Base-by-base conservation (phyloP, 2,113 vertebrate genomes). In the Mustela nigripes region DNA sequence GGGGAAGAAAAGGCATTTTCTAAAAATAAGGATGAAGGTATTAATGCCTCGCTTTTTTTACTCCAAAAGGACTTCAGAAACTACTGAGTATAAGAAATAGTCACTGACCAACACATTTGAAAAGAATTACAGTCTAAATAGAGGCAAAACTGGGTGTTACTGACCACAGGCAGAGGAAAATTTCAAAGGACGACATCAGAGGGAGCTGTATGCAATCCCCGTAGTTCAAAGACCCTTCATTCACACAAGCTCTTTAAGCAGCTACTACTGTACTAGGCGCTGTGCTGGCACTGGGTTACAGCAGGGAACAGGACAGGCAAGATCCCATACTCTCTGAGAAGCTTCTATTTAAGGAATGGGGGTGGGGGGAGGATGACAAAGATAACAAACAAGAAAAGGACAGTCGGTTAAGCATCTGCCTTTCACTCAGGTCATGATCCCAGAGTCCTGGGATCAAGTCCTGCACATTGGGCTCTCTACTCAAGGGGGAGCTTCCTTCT, bases 1-100 rank as follows among this genome's bases (percentile, higher is more conserved):
- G 4, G 24, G 53, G 4, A 14, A 88, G 39, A 89, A 78, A 91
- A 93, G 33, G 2, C 3, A 65, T 89, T 67, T 95, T 36, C 88
- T 74, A 79, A 65, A 67, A 91, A 89, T 95, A 89, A 89, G 67
- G 11, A 31, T 78, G 56, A 76, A 86, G 89, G 21, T 58, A 63
- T 74, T 42, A 62, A 42, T 58, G 50, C 11, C 62, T 95, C 11
- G 50, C 33, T 93, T 89, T 89, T 88, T 96, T 93, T 56, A 36
- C 24, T 86, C 74, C 22, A 91, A 65, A 78, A 53, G 33, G 36
- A 62, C n/a, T 63, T 85, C 58, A 39, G 73, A 89, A 89, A 74
- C 12, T 71, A 74, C 8, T 80, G 31, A 8, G 18, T 87, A 28
- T 87, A 93, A 88, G n/a, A 94, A 82, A 93, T 42, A 74, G 45